Conservation (phyloP, 2,888 invertebrate genomes). For the Troglohyphantes excavatus region DNA sequence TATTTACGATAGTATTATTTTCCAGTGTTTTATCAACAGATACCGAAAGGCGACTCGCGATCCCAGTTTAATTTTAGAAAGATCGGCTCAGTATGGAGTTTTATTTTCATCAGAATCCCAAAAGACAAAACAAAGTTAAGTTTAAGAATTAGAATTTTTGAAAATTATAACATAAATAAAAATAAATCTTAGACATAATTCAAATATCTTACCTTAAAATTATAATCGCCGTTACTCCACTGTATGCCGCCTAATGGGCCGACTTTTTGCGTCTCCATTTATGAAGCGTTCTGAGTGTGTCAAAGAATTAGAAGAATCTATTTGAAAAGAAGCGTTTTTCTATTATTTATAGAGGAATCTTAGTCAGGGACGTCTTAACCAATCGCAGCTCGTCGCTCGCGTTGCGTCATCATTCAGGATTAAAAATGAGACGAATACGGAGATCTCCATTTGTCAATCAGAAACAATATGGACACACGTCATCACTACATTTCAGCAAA, state of each 20-base stretch:
- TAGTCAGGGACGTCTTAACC: background rate
- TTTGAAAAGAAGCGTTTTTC: background rate
- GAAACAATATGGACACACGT: background rate
- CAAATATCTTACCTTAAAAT: conserved; percentile 42
- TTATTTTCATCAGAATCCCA: too few relatives aligned
- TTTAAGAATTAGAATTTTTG: background rate
- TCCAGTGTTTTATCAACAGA: too few relatives aligned
- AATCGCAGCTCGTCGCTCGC: background rate
- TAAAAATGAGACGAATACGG: conserved; percentile 12
- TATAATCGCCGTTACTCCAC: conserved; percentile 44
- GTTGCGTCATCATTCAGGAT: conserved; percentile 7
- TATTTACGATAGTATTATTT: background rate
- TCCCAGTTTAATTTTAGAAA: too few relatives aligned
- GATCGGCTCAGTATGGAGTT: too few relatives aligned
- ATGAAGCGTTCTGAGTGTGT: background rate
- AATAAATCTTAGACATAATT: background rate
- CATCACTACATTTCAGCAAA: background rate
- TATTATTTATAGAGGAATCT: conserved; percentile 32
- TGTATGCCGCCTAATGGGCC: conserved; percentile 18
- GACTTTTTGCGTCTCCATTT: conserved; percentile 16
- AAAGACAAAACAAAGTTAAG: too few relatives aligned
- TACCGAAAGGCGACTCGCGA: too few relatives aligned
- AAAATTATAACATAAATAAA: background rate
- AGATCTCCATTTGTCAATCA: background rate
- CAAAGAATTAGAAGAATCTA: background rate